Conservation (phyloP, 2,888 invertebrate species). For the Mesorhabditis sp. region DNA sequence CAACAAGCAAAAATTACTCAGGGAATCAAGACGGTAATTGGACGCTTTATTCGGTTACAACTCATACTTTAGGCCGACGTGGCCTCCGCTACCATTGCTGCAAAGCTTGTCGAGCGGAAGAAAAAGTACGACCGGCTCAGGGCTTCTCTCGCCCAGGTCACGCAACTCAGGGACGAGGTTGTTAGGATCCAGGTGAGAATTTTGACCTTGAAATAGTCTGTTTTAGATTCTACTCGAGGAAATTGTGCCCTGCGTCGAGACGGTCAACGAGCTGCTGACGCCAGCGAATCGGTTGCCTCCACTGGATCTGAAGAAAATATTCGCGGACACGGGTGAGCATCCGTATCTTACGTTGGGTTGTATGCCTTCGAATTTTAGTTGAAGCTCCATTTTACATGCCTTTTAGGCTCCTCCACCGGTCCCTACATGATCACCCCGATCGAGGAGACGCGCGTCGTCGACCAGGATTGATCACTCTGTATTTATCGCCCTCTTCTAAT, state of each 20-base stretch:
- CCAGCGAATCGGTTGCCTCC: constrained; percentile 42
- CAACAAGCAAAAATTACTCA: constrained; percentile 31
- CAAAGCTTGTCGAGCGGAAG: not conserved
- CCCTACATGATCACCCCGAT: not conserved
- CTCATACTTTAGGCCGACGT: not conserved
- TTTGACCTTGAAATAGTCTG: not conserved
- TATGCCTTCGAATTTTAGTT: no score
- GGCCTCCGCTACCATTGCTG: constrained; percentile 1
- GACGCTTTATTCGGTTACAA: not conserved
- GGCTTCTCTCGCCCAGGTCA: constrained; percentile 18
- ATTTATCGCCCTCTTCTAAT: no score
- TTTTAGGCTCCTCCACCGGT: no score
- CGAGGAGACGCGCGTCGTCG: not conserved
- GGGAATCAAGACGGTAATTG: not conserved
- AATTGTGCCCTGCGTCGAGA: constrained; percentile 36
- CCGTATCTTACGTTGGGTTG: no score
- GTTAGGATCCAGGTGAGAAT: constrained; percentile 25
- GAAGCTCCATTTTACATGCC: no score
- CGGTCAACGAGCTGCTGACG: constrained; percentile 44
- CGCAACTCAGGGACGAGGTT: constrained; percentile 23
- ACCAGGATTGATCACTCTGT: no score
- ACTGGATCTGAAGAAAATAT: constrained; percentile 25
- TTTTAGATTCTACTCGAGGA: constrained; percentile 39
- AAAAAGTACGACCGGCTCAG: constrained; percentile 6
- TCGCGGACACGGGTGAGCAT: not conserved